These are phyloP conservation scores for Mastacembelus armatus DNA, from an alignment of 2,797 vertebrate species.

Conservation along the genomic window DNA sequence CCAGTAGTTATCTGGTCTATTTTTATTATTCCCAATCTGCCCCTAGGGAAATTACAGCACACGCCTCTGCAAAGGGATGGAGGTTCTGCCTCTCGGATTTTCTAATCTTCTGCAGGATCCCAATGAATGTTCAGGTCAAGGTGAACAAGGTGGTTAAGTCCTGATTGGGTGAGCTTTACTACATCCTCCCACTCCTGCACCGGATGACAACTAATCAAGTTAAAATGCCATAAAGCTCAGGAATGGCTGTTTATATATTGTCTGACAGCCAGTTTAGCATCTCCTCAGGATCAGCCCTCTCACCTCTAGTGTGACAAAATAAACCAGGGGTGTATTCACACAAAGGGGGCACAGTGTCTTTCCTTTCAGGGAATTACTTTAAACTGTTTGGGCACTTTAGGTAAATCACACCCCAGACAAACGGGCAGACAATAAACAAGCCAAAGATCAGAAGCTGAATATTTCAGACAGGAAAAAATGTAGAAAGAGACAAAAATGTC, in stretches of 20 bases:
- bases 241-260: constrained; percentile 18
- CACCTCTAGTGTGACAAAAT: constrained; percentile 21
- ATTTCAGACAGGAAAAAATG: constrained; percentile 59
- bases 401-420: constrained; percentile 44
- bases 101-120: constrained; percentile 16
- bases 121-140: background rate
- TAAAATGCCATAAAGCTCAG: constrained; percentile 29
- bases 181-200: background rate
- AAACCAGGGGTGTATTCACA: constrained; percentile 30
- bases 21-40: constrained; percentile 40
- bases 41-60: constrained; percentile 28
- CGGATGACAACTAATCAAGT: constrained; percentile 11
- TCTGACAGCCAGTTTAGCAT: constrained; percentile 18
- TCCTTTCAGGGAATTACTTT: constrained; percentile 43
- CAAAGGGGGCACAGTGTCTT: constrained; percentile 28
- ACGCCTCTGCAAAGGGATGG: background rate
- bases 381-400: constrained; percentile 34
- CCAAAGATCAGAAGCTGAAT: constrained; percentile 61
- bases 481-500: constrained; percentile 50
- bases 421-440: constrained; percentile 65
- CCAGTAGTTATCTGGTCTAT: constrained; percentile 40
- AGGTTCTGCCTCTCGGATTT: background rate
- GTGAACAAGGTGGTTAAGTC: background rate
- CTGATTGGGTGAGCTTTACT: constrained; percentile 10
- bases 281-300: constrained; percentile 12